phyloP scores from a whole-genome alignment of 2,113 vertebrate genomes.

The Ceratotherium simum region DNA sequence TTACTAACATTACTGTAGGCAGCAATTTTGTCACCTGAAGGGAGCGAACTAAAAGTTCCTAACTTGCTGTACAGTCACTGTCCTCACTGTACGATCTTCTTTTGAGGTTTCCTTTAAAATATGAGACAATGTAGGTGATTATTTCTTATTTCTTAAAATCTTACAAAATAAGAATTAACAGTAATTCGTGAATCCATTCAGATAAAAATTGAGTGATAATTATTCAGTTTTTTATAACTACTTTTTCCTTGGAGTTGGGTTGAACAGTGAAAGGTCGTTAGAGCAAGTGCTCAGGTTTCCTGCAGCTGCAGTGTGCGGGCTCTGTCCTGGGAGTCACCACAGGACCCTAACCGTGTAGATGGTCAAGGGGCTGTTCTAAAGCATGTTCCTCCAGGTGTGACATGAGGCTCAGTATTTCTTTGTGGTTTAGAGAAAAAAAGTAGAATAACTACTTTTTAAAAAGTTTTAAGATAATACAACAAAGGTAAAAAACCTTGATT shows the following conservation, averaged over 20 bases:
- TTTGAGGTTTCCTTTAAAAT: neutral
- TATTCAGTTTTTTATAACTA: neutral
- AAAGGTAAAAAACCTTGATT: neutral
- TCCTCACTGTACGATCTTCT: neutral
- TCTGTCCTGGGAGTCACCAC: fast-evolving
- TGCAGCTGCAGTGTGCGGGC: too few species aligned
- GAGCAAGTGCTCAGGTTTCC: neutral
- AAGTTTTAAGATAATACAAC: neutral
- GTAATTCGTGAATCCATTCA: neutral
- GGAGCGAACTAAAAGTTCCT: too few species aligned
- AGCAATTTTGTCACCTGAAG: neutral
- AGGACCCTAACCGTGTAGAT: fast-evolving
- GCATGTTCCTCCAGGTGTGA: neutral
- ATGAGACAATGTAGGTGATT: neutral
- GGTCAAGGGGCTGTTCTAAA: fast-evolving
- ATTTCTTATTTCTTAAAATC: neutral
- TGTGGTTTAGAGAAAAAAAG: neutral
- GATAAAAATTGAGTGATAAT: neutral
- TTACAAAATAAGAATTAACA: neutral
- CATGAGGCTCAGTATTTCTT: neutral
- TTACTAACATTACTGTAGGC: neutral
- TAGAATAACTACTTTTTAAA: neutral
- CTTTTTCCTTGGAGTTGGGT: neutral
- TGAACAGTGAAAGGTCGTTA: neutral
- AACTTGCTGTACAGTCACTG: fast-evolving